A percentile compares a stretch with the other conserved stretches of the same genome.
phyloP scores from a whole-genome alignment of 2,888 invertebrate species.

The Folsomia candida region DNA sequence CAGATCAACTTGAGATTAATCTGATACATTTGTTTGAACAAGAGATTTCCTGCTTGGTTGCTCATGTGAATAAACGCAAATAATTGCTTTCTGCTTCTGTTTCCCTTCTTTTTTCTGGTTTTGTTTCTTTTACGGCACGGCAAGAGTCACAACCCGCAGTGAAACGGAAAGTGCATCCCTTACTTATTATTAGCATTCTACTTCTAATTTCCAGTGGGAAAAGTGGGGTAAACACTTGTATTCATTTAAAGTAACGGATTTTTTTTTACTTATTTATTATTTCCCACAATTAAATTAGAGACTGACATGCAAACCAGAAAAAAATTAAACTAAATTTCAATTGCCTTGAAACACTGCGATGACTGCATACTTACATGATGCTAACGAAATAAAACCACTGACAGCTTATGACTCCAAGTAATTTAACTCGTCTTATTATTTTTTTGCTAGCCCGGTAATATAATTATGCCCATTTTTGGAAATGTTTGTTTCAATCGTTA shows the following conservation, averaged over 20 bases:
- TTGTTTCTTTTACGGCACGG: no score
- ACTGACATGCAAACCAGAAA: no score
- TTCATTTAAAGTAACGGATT: not conserved
- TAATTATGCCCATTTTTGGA: not conserved
- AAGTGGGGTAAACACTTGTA: not conserved
- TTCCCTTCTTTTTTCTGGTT: not conserved
- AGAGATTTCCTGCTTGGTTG: constrained; percentile 7
- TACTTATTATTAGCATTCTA: no score
- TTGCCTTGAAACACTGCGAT: not conserved
- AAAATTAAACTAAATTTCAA: no score
- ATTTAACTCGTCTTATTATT: no score
- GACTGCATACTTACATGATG: not conserved
- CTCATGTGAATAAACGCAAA: constrained; percentile 1
- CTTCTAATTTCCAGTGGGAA: no score
- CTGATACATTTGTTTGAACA: not conserved
- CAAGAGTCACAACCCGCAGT: no score
- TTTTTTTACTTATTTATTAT: no score
- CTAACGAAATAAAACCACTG: no score
- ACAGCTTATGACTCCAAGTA: no score
- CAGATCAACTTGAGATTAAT: not conserved
- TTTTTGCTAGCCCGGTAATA: not conserved
- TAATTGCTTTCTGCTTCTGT: not conserved
- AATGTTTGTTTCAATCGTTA: not conserved
- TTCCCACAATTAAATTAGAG: not conserved
- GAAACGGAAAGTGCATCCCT: no score